Percentiles rank a stretch among this genome's conserved stretches.
phyloP scores from a whole-genome alignment of 2,888 invertebrate species.

The Drosophila subquinaria region DNA sequence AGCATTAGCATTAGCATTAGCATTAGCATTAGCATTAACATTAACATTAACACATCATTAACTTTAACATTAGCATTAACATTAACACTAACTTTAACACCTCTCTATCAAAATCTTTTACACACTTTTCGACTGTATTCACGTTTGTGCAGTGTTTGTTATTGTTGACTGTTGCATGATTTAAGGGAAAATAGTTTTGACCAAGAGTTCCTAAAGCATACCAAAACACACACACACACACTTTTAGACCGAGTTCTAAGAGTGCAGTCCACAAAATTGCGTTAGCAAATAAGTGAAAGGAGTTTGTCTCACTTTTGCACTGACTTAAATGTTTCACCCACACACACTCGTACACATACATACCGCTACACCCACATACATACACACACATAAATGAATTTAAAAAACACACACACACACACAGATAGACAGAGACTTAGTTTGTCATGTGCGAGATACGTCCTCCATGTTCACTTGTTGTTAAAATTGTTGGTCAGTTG shows the following conservation, averaged over 20 bases:
- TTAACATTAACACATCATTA: too few species aligned
- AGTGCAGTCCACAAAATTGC: slow-evolving; percentile 25
- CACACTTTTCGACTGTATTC: neutral
- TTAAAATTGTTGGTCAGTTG: slow-evolving; percentile 12
- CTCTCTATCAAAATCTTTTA: too few species aligned
- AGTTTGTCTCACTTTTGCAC: slow-evolving; percentile 43
- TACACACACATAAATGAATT: neutral
- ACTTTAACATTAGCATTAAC: neutral
- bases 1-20: too few species aligned
- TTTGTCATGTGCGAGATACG: slow-evolving; percentile 7
- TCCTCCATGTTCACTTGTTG: slow-evolving; percentile 23
- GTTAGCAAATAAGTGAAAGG: slow-evolving; percentile 52
- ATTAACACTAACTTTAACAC: too few species aligned
- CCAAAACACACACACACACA: slow-evolving; percentile 2
- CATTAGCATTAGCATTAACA: too few species aligned
- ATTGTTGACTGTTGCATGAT: slow-evolving; percentile 47
- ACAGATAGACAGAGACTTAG: neutral
- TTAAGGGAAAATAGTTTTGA: slow-evolving; percentile 46
- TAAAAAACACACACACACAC: neutral
- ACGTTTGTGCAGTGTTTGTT: slow-evolving; percentile 27
- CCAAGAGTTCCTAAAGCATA: slow-evolving; percentile 7
- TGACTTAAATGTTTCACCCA: slow-evolving; percentile 19
- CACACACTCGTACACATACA: slow-evolving; percentile 4
- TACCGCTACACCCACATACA: neutral
- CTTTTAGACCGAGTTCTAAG: neutral